Percentiles rank a stretch among this genome's conserved stretches.
Evolutionary conservation across 2,113 vertebrate genomes (phyloP).

Genomic region (Apteryx mantelli): DNA sequence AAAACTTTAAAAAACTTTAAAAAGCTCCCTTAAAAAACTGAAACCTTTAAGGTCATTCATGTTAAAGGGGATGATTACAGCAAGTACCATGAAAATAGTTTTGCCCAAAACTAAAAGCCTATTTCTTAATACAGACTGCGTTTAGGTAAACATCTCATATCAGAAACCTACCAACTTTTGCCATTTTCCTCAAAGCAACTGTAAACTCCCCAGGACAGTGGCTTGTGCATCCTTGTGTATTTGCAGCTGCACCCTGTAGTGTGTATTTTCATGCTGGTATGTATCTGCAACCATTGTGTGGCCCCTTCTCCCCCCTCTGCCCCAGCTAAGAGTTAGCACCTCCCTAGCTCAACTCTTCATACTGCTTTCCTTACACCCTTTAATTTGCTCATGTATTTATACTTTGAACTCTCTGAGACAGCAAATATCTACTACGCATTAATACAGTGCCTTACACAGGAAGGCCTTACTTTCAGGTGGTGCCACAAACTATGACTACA

Average conservation of each 20-base stretch:
- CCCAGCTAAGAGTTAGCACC: background rate
- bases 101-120: background rate
- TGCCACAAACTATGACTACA: background rate
- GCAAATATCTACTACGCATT: background rate
- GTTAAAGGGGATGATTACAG: background rate
- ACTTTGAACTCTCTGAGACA: background rate
- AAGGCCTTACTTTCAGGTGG: background rate
- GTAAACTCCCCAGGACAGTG: background rate
- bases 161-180: background rate
- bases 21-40: background rate
- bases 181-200: background rate
- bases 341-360: background rate
- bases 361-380: background rate
- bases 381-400: background rate
- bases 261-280: background rate
- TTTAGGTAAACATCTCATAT: background rate
- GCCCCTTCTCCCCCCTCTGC: background rate
- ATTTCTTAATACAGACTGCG: background rate
- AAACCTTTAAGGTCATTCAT: background rate
- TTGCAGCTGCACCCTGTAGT: background rate
- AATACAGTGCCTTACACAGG: background rate
- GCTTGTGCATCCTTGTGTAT: accelerated
- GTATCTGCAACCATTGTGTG: background rate
- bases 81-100: background rate
- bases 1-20: too few species aligned